phyloP scores from a whole-genome alignment of 2,113 vertebrate species.

The Potamarius usumacintae region DNA sequence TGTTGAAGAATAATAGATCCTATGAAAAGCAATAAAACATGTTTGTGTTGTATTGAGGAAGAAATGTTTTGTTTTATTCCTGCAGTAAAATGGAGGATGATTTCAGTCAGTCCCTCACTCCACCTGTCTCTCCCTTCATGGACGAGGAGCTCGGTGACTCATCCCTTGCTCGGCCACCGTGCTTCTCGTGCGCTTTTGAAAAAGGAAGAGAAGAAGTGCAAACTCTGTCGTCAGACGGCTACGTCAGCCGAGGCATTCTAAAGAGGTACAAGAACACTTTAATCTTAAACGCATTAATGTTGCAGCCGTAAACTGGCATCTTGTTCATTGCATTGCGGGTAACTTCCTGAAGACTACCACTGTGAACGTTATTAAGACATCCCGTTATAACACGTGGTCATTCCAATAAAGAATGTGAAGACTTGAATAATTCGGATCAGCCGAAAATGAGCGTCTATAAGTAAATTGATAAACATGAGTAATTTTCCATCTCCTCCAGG shows the following conservation, averaged over 20 bases:
- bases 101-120: conserved; percentile 68
- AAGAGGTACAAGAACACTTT: conserved; percentile 78
- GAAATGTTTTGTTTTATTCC: not conserved
- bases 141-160: conserved; percentile 73
- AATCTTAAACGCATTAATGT: not conserved
- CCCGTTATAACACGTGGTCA: not conserved
- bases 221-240: conserved; percentile 78
- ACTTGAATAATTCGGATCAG: not conserved
- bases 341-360: not conserved
- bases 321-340: not conserved
- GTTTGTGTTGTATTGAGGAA: not conserved
- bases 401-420: not conserved
- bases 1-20: not conserved
- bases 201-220: conserved; percentile 66
- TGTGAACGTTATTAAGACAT: not conserved
- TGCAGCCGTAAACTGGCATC: not conserved
- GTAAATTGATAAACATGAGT: too few relatives aligned
- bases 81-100: conserved; percentile 76
- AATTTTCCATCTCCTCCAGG: conserved; percentile 62
- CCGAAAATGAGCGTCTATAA: too few relatives aligned
- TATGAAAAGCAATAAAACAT: not conserved
- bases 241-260: conserved; percentile 80
- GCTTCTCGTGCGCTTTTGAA: conserved; percentile 82
- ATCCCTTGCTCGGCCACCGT: conserved; percentile 66
- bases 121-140: conserved; percentile 73